Percentiles rank a stretch among this genome's conserved stretches.
Conservation (phyloP, 1,140 invertebrate genomes). For the Danaus melanippus region DNA sequence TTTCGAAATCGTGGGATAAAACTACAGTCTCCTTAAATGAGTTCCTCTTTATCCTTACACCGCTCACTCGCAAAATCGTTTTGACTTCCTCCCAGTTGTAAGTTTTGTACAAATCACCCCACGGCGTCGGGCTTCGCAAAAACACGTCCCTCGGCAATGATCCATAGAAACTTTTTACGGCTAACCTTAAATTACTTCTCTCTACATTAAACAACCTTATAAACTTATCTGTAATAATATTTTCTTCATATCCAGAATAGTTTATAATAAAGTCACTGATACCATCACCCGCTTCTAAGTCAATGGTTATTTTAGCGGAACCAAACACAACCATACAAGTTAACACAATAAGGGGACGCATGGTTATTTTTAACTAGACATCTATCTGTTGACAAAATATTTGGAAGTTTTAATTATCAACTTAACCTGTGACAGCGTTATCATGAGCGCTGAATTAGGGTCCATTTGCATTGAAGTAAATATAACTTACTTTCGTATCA, state of each 20-base stretch:
- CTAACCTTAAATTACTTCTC: slow-evolving; percentile 23
- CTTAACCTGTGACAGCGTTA: no score
- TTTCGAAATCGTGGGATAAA: slow-evolving; percentile 47
- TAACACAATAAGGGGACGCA: no score
- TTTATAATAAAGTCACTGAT: slow-evolving; percentile 16
- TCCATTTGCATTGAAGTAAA: no score
- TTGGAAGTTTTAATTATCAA: no score
- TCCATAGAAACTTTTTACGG: slow-evolving; percentile 25
- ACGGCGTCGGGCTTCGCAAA: slow-evolving; percentile 36
- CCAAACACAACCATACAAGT: no score
- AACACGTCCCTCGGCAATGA: slow-evolving; percentile 27
- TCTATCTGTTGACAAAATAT: no score
- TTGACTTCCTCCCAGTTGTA: slow-evolving; percentile 47
- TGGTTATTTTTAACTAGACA: no score
- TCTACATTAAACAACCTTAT: slow-evolving; percentile 22
- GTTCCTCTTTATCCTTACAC: slow-evolving; percentile 30
- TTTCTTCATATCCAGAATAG: slow-evolving; percentile 22
- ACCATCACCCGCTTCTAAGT: slow-evolving; percentile 17
- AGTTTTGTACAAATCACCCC: slow-evolving; percentile 44
- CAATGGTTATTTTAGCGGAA: slow-evolving; percentile 21
- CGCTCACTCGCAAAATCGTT: slow-evolving; percentile 40
- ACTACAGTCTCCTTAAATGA: slow-evolving; percentile 31
- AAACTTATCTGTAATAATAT: slow-evolving; percentile 20
- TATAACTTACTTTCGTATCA: no score
- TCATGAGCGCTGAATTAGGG: no score